A percentile compares a stretch with the other conserved stretches of the same genome.
These are phyloP conservation scores for Epinotia ramella DNA, from an alignment of 2,888 invertebrate species.

Conservation along the genomic window DNA sequence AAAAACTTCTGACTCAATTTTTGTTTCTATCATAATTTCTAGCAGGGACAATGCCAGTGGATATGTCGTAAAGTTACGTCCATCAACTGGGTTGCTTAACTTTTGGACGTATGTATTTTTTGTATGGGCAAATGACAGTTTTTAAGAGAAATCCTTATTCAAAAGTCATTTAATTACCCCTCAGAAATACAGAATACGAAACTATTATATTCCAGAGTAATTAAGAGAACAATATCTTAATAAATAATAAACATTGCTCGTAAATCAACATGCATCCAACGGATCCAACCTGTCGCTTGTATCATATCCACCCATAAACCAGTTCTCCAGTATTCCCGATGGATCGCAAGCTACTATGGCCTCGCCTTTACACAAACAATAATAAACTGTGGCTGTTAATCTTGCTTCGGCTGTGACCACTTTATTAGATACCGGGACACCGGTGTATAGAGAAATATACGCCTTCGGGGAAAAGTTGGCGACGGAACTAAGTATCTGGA, in stretches of 20 bases:
- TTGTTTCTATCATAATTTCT: too few species aligned
- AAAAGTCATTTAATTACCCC: too few species aligned
- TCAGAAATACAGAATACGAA: too few species aligned
- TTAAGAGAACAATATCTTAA: neutral
- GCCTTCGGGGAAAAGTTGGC: conserved; percentile 75
- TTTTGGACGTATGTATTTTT: too few species aligned
- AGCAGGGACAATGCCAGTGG: too few species aligned
- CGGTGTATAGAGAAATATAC: conserved; percentile 80
- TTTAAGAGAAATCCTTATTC: too few species aligned
- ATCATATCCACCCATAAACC: neutral
- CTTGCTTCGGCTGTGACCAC: conserved; percentile 83
- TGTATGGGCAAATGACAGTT: too few species aligned
- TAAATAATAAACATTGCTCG: neutral
- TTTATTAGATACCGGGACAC: conserved; percentile 80
- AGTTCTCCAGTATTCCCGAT: neutral
- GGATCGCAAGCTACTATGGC: conserved; percentile 54
- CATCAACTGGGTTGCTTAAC: too few species aligned
- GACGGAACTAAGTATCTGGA: conserved; percentile 50
- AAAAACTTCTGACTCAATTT: too few species aligned
- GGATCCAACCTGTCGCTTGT: neutral
- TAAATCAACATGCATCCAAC: too few species aligned
- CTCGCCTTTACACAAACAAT: conserved; percentile 68
- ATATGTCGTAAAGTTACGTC: too few species aligned
- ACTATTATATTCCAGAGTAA: too few species aligned
- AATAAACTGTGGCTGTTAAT: conserved; percentile 81